Evolutionary conservation across 2,888 invertebrate genomes (phyloP).

Genomic region (Fragum fragum): DNA sequence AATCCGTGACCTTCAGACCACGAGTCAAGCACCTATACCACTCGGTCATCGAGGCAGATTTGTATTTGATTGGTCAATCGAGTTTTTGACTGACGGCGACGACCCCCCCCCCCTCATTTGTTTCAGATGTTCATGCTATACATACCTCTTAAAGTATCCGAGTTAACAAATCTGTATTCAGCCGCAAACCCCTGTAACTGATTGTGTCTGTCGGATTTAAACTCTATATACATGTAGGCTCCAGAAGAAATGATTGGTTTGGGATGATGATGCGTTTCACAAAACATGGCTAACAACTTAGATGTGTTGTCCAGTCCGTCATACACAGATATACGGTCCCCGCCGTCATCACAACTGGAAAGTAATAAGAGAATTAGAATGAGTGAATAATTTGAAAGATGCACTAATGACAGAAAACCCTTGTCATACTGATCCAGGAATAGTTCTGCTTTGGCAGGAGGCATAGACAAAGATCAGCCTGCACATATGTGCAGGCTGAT

Average conservation of each 20-base stretch:
- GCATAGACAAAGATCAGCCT: too few species aligned
- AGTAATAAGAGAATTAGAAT: neutral
- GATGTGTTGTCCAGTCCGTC: conserved; percentile 73
- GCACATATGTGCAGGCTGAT: too few species aligned
- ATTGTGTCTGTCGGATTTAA: conserved; percentile 71
- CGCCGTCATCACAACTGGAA: conserved; percentile 73
- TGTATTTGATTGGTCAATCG: too few species aligned
- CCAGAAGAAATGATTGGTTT: conserved; percentile 73
- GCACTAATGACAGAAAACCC: neutral
- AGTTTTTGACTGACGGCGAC: too few species aligned
- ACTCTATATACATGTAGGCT: conserved; percentile 77
- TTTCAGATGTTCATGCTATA: too few species aligned
- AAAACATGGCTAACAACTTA: conserved; percentile 72
- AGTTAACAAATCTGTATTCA: conserved; percentile 66
- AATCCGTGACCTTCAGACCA: too few species aligned
- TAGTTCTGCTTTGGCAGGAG: too few species aligned
- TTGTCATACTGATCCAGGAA: too few species aligned
- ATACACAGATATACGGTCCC: conserved; percentile 77
- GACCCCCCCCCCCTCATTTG: too few species aligned
- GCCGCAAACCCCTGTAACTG: conserved; percentile 81
- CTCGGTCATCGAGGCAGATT: too few species aligned
- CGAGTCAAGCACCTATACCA: too few species aligned
- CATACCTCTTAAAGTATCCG: neutral
- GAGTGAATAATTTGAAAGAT: neutral
- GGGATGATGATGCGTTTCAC: conserved; percentile 74